Evolutionary conservation across 2,113 vertebrate genomes (phyloP).

Genomic region (Romanogobio albipinnatus): DNA sequence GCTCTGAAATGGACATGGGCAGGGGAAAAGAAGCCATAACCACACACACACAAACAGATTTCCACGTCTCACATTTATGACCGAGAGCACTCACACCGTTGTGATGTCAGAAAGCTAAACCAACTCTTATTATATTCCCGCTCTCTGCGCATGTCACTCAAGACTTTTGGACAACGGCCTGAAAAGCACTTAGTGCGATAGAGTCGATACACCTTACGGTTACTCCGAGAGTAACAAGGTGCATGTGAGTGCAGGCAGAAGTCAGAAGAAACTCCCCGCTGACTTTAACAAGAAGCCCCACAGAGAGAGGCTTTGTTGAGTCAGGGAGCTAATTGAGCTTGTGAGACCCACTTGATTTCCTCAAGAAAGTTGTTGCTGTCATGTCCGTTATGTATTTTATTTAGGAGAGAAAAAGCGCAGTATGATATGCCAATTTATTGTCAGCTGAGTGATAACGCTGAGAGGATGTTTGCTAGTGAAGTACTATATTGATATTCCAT

Average conservation of each 20-base stretch:
- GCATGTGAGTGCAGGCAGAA: slow-evolving; percentile 53
- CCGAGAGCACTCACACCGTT: background rate
- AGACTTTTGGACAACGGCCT: slow-evolving; percentile 53
- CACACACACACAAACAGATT: slow-evolving; percentile 13
- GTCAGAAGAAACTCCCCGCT: slow-evolving; percentile 48
- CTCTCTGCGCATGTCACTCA: slow-evolving; percentile 40
- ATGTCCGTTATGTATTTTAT: slow-evolving; percentile 4
- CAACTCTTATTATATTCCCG: slow-evolving; percentile 43
- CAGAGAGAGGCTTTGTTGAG: slow-evolving; percentile 36
- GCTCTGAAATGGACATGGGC: slow-evolving; percentile 27
- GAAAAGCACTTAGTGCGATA: slow-evolving; percentile 55
- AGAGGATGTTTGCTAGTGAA: background rate
- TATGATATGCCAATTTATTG: slow-evolving; percentile 3
- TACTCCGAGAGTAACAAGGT: slow-evolving; percentile 50
- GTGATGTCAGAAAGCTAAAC: slow-evolving; percentile 40
- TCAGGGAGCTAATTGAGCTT: slow-evolving; percentile 47
- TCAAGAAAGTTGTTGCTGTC: background rate
- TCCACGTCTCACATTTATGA: background rate
- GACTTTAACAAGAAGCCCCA: slow-evolving; percentile 57
- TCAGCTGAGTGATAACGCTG: background rate
- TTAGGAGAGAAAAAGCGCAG: background rate
- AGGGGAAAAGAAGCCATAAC: slow-evolving; percentile 50
- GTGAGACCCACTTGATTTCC: slow-evolving; percentile 47
- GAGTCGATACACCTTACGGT: slow-evolving; percentile 50
- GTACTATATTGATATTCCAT: background rate